These are phyloP conservation scores for Alcis repandata DNA, from an alignment of 2,888 invertebrate species.

Conservation along the genomic window DNA sequence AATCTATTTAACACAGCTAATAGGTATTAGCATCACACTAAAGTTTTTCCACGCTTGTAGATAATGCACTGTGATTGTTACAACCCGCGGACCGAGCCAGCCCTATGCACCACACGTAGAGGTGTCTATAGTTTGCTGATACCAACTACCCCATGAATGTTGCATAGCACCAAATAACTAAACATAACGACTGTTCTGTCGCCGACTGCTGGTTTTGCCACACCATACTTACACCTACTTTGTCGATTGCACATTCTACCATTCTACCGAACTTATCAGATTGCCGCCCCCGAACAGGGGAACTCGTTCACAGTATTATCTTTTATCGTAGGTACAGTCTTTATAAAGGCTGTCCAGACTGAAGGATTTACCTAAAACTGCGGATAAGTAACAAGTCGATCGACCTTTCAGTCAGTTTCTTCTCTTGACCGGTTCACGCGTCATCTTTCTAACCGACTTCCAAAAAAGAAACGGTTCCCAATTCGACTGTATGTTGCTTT, in stretches of 20 bases:
- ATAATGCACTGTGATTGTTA: too few species aligned
- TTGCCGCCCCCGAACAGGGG: not conserved
- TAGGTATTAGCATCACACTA: too few species aligned
- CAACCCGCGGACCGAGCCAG: conserved; percentile 7
- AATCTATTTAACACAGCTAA: too few species aligned
- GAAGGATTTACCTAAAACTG: too few species aligned
- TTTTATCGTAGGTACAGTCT: not conserved
- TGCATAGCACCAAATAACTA: conserved; percentile 32
- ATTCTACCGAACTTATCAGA: not conserved
- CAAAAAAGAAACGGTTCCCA: too few species aligned
- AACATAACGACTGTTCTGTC: conserved; percentile 23
- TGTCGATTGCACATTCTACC: conserved; percentile 1
- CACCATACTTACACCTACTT: conserved; percentile 4
- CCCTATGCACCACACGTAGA: conserved; percentile 29
- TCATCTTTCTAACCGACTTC: too few species aligned
- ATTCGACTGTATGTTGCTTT: too few species aligned
- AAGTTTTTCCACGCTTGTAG: too few species aligned
- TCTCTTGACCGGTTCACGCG: too few species aligned
- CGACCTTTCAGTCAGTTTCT: too few species aligned
- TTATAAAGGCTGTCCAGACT: too few species aligned
- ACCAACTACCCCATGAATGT: conserved; percentile 34
- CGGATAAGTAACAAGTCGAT: too few species aligned
- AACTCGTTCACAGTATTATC: not conserved
- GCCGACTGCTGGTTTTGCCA: conserved; percentile 15
- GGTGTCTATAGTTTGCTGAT: conserved; percentile 35